Conservation (phyloP, 2,113 vertebrate species). For the Leucopsar rothschildi region DNA sequence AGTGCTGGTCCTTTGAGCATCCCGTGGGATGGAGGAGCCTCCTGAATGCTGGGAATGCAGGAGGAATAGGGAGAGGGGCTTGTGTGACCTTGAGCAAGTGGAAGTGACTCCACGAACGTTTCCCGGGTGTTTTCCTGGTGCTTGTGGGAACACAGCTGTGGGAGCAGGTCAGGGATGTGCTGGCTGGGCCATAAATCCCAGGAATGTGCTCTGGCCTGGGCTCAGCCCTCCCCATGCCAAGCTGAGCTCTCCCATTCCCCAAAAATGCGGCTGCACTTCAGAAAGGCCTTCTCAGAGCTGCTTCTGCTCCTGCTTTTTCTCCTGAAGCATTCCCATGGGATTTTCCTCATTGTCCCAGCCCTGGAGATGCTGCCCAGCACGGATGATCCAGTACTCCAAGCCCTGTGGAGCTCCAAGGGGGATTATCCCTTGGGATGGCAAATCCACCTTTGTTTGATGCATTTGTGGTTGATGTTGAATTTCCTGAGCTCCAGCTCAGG, state of each 20-base stretch:
- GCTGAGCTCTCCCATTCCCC: neutral
- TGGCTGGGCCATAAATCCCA: neutral
- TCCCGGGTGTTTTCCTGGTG: neutral
- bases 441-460: neutral
- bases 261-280: neutral
- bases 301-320: neutral
- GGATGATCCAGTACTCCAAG: rapidly evolving
- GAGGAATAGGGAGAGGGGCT: neutral
- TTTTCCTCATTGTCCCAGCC: neutral
- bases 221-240: neutral
- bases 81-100: neutral
- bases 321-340: neutral
- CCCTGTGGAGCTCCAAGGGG: neutral
- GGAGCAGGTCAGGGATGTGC: neutral
- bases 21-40: neutral
- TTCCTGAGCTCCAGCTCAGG: neutral
- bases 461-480: neutral
- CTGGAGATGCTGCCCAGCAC: neutral
- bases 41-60: neutral
- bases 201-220: neutral
- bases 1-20: neutral
- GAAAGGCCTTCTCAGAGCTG: neutral
- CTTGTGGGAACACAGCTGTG: neutral
- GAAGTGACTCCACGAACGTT: neutral
- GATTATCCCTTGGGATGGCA: neutral